Evolutionary conservation across 2,888 invertebrate genomes (phyloP).

Genomic region (Amorpha juglandis): DNA sequence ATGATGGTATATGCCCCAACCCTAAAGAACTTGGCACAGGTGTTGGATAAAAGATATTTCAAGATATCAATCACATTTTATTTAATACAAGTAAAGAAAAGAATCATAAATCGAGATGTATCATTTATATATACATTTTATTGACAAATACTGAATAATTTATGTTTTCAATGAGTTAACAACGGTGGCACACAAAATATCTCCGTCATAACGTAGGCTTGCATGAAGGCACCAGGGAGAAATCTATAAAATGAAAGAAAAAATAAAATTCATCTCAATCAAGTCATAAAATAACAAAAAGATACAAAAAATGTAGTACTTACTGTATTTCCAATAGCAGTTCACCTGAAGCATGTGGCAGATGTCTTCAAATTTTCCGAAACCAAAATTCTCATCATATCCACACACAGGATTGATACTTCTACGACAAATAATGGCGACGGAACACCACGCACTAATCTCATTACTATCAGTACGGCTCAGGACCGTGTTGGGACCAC

Average conservation of each 20-base stretch:
- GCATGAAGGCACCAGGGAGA: constrained; percentile 55
- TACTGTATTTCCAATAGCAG: constrained; percentile 70
- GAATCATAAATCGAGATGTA: not conserved
- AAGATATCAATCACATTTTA: not conserved
- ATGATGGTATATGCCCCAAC: constrained; percentile 70
- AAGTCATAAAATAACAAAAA: constrained; percentile 10
- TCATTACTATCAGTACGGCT: constrained; percentile 33
- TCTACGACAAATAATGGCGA: constrained; percentile 56
- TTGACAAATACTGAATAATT: not conserved
- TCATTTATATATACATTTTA: not conserved
- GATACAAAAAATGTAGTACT: constrained; percentile 39
- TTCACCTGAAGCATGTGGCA: constrained; percentile 71
- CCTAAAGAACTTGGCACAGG: constrained; percentile 55
- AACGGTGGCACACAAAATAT: not conserved
- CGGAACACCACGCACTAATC: constrained; percentile 60
- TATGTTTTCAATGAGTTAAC: not conserved
- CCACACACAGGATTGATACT: constrained; percentile 56
- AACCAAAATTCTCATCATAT: constrained; percentile 64
- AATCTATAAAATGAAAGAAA: constrained; percentile 59
- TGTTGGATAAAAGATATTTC: constrained; percentile 45
- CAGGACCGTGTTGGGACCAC: constrained; percentile 34
- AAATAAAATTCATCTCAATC: constrained; percentile 4
- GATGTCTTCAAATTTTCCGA: constrained; percentile 63
- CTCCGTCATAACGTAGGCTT: constrained; percentile 39
- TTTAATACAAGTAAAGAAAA: not conserved